A percentile compares a stretch with the other conserved stretches of the same genome.
phyloP scores from a whole-genome alignment of 1,140 invertebrate genomes.

The Trichoplusia ni region DNA sequence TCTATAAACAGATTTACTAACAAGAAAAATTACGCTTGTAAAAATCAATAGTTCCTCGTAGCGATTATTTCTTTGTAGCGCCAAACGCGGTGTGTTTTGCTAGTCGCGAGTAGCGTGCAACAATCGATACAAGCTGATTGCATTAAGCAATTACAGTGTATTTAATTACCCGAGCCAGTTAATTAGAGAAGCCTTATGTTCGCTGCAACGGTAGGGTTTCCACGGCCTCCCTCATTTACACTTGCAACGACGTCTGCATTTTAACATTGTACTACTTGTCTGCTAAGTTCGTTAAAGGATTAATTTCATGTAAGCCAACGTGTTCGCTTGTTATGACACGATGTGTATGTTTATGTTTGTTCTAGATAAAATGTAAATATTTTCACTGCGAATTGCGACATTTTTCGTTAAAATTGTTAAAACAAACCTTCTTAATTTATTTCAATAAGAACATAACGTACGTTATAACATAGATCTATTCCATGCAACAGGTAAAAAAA shows the following conservation, averaged over 20 bases:
- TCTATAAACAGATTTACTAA: constrained; percentile 12
- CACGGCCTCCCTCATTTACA: constrained; percentile 72
- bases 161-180: constrained; percentile 75
- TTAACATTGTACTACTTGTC: constrained; percentile 43
- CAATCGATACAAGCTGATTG: constrained; percentile 53
- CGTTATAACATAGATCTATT: too few relatives aligned
- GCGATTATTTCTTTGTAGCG: constrained; percentile 4
- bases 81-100: constrained; percentile 3
- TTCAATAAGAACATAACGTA: too few relatives aligned
- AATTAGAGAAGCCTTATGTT: constrained; percentile 73
- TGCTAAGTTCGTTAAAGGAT: constrained; percentile 31
- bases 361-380: too few relatives aligned
- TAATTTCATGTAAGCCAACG: constrained; percentile 24
- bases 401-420: too few relatives aligned
- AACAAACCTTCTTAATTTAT: too few relatives aligned
- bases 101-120: constrained; percentile 33
- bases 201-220: constrained; percentile 68
- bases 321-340: constrained; percentile 15
- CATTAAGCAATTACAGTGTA: constrained; percentile 77
- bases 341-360: not conserved
- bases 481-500: too few relatives aligned
- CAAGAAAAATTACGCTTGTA: constrained; percentile 22
- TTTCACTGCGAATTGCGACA: too few relatives aligned
- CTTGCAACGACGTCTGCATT: constrained; percentile 61
- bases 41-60: constrained; percentile 5